Evolutionary conservation across 35 echinoderm and acorn worm species (phyloP).

Genomic region (Heliocidaris tuberculata): DNA sequence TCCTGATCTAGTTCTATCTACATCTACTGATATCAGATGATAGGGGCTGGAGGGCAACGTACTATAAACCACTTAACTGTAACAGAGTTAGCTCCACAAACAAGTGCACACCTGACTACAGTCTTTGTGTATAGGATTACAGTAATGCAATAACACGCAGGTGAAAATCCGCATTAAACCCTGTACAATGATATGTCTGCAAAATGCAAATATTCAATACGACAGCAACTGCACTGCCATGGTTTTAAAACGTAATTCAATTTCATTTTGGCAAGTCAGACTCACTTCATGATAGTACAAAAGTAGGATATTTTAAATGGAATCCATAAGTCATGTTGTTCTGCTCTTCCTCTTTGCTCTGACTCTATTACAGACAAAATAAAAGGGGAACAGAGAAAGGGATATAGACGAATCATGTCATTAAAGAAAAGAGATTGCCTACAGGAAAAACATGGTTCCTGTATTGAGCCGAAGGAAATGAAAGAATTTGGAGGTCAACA

Average conservation of each 20-base stretch:
- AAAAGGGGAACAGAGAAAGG: no score
- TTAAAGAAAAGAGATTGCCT: no score
- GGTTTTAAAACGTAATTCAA: background rate
- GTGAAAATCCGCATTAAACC: background rate
- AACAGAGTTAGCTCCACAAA: slow-evolving; percentile 1
- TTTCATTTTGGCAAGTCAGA: background rate
- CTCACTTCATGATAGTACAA: no score
- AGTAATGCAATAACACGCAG: background rate
- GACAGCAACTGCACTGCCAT: background rate
- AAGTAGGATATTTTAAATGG: no score
- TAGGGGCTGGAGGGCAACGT: background rate
- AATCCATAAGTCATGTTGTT: no score
- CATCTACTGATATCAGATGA: background rate
- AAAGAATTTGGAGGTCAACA: no score
- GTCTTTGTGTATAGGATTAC: slow-evolving; percentile 2
- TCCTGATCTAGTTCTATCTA: background rate
- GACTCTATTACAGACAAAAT: no score
- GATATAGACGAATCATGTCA: no score
- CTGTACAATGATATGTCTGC: background rate
- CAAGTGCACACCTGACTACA: background rate
- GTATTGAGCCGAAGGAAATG: no score
- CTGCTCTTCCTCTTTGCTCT: no score
- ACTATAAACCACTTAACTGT: slow-evolving; percentile 12
- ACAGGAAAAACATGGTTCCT: no score
- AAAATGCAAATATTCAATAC: background rate